phyloP scores from a whole-genome alignment of 2,797 vertebrate genomes.

The Pangasius larnaudii region DNA sequence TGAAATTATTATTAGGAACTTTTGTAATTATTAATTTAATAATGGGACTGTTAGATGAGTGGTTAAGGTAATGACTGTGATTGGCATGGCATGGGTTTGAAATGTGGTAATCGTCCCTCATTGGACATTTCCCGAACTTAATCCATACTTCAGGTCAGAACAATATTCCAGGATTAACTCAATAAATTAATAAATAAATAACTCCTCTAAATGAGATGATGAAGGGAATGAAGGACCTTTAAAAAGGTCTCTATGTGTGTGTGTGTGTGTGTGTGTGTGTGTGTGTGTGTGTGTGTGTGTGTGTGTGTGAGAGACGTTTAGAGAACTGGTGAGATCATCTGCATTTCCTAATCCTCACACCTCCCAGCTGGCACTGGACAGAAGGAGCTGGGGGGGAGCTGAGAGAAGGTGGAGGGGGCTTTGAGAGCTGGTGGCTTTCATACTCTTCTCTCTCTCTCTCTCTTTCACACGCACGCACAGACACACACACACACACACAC shows the following conservation, averaged over 20 bases:
- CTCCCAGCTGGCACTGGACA: constrained; percentile 63
- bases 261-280: constrained; percentile 9
- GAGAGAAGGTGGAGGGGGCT: constrained; percentile 35
- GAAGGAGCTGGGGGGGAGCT: constrained; percentile 48
- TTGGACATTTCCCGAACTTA: background rate
- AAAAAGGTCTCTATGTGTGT: constrained; percentile 10
- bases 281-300: background rate
- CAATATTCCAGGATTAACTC: background rate
- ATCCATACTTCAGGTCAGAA: background rate
- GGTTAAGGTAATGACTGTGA: background rate
- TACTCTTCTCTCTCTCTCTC: constrained; percentile 26
- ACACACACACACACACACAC: constrained; percentile 45
- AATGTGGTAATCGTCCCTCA: background rate
- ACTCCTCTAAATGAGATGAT: background rate
- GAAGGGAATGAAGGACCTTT: constrained; percentile 16
- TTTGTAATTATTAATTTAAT: background rate
- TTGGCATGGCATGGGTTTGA: background rate
- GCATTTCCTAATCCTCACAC: constrained; percentile 57
- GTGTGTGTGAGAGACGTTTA: constrained; percentile 31
- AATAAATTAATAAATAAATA: background rate
- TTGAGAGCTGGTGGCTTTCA: constrained; percentile 47
- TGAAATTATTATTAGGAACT: background rate
- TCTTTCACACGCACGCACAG: constrained; percentile 26
- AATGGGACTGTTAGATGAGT: too few relatives aligned
- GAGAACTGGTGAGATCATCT: constrained; percentile 57